Base-by-base conservation (phyloP, 1,140 invertebrate species). In the Sycophaga agraensis region DNA sequence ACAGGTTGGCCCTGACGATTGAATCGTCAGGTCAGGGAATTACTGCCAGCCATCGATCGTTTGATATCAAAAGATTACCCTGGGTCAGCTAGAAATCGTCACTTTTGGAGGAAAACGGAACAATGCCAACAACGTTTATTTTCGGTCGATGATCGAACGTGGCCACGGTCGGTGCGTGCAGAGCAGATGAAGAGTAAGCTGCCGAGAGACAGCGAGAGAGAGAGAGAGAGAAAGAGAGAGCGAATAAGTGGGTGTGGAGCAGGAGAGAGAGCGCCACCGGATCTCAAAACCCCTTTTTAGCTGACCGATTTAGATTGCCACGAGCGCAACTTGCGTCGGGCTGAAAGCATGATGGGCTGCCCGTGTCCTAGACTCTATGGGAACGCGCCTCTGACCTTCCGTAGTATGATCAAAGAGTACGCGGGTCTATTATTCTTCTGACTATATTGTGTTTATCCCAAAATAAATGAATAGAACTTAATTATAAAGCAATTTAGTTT, bases 71-170 rank as follows among this genome's bases (percentile, higher is more conserved):
- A n/a, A n/a, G n/a, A n/a, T n/a, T n/a, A n/a, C n/a, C n/a, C n/a
- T n/a, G n/a, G n/a, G 17, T 14, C 21, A n/a, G n/a, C n/a, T n/a
- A n/a, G n/a, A n/a, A n/a, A n/a, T n/a, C n/a, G n/a, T n/a, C n/a
- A 8, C 45, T 54, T 66, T 72, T 71, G 63, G 68, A 68, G 65
- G 66, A 73, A 63, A 75, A 66, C 69, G 70, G 73, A 75, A 75
- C 73, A 75, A 75, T 75, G 72, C 70, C 73, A 73, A 67, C 51
- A 72, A 5, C 31, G 14, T 51, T 63, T 76, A 76, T 76, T 74
- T n/a, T 76, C 48, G 46, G 74, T 73, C 70, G 71, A 61, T 76
- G 74, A 76, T 74, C 67, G 70, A 70, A 70, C 65, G 64, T 54
- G 71, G 69, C 72, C 73, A 73, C 64, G 71, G 73, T 71, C 73